Evolutionary conservation across 53 echinoderm and acorn worm species (phyloP).

Genomic region (Hippasteria phrygiana): DNA sequence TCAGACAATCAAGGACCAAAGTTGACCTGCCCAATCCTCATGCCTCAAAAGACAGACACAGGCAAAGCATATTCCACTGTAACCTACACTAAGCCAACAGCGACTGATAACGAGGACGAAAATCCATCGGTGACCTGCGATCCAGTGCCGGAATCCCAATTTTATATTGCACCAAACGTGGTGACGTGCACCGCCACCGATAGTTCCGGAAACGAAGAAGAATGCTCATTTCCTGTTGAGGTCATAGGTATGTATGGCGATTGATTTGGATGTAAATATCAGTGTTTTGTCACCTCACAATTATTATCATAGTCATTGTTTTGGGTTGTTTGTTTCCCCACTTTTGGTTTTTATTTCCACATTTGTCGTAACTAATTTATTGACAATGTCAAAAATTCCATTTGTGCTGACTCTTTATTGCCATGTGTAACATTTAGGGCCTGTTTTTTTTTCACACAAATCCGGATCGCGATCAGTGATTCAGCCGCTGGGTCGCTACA

Average conservation of each 20-base stretch:
- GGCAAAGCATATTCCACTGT: neutral
- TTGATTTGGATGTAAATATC: no score
- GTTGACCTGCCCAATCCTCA: neutral
- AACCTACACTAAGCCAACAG: neutral
- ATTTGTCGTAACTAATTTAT: no score
- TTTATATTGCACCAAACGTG: neutral
- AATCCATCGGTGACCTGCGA: neutral
- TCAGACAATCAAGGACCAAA: neutral
- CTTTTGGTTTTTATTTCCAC: no score
- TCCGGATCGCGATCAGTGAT: no score
- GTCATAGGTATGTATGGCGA: neutral
- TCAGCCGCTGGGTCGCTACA: no score
- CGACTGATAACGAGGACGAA: neutral
- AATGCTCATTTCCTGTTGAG: neutral
- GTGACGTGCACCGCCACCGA: neutral
- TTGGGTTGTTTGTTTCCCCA: no score
- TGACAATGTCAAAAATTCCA: no score
- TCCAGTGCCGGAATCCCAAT: neutral
- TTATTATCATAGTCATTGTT: no score
- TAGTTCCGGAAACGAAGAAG: neutral
- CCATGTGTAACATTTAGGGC: no score
- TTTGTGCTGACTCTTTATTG: no score
- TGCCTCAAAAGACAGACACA: neutral
- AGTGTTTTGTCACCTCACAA: no score
- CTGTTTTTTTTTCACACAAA: no score